These are phyloP conservation scores for Trematocara unimaculatum DNA, from an alignment of 2,113 vertebrate genomes.

Conservation along the genomic window DNA sequence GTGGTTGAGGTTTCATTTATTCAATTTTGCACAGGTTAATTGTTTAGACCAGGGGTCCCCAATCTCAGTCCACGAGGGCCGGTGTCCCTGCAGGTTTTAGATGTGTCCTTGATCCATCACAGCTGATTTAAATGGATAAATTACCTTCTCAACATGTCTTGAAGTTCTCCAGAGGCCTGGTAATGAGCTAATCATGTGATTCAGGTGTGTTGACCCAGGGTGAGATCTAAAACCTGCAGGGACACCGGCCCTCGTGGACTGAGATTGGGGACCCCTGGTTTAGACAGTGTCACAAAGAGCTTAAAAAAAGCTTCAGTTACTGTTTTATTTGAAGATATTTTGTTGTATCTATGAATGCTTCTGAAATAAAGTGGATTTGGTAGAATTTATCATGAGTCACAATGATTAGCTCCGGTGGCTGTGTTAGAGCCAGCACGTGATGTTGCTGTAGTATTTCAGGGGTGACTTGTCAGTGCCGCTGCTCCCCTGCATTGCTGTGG, in stretches of 20 bases:
- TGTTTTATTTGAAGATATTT: not conserved
- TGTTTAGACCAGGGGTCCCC: not conserved
- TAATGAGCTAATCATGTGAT: too few species aligned
- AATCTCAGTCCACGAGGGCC: not conserved
- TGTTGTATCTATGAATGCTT: not conserved
- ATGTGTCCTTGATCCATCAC: too few species aligned
- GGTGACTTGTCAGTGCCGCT: not conserved
- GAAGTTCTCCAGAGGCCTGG: too few species aligned
- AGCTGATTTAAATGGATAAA: too few species aligned
- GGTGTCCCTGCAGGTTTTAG: not conserved
- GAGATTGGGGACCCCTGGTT: too few species aligned
- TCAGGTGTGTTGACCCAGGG: too few species aligned
- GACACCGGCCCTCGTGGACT: too few species aligned
- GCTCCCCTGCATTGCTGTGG: not conserved
- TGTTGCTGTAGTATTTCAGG: not conserved
- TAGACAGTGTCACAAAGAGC: not conserved
- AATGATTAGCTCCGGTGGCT: not conserved
- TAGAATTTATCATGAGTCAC: not conserved
- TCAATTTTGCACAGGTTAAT: not conserved
- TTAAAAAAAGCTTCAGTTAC: not conserved
- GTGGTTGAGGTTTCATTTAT: not conserved
- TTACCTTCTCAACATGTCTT: too few species aligned
- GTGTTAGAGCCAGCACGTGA: not conserved
- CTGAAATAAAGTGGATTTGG: not conserved
- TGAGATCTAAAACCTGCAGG: too few species aligned